A percentile compares a stretch with the other conserved stretches of the same genome.
phyloP scores from a whole-genome alignment of 2,797 vertebrate genomes.

The Falco columbarius region DNA sequence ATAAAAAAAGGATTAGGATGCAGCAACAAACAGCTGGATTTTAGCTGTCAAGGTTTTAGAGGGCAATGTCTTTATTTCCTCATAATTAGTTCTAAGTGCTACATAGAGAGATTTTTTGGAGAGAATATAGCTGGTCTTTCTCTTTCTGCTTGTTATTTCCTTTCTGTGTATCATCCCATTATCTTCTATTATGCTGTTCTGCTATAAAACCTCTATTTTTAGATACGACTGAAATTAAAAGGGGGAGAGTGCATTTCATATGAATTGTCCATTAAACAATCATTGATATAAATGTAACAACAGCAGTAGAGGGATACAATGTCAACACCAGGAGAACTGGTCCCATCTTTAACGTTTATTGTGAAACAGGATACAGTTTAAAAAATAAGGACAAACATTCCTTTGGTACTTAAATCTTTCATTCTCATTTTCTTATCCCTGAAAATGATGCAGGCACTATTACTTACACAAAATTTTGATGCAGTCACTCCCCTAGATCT shows the following conservation, averaged over 20 bases:
- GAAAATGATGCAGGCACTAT: not conserved
- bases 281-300: not conserved
- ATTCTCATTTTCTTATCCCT: not conserved
- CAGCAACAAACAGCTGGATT: not conserved
- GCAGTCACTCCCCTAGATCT: not conserved
- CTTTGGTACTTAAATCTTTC: not conserved
- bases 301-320: not conserved
- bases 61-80: not conserved
- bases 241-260: not conserved
- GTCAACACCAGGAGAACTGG: not conserved
- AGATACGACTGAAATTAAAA: not conserved
- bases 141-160: not conserved
- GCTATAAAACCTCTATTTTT: not conserved
- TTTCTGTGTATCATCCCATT: not conserved
- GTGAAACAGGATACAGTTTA: not conserved
- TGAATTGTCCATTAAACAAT: rapidly evolving
- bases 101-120: not conserved
- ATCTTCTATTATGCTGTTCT: not conserved
- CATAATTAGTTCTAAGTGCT: not conserved
- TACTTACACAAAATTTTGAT: not conserved
- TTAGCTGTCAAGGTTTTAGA: not conserved
- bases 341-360: not conserved
- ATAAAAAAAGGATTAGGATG: not conserved
- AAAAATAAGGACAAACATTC: not conserved
- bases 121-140: not conserved